phyloP scores from a whole-genome alignment of 2,888 invertebrate genomes.

The Cephus pygmeus region DNA sequence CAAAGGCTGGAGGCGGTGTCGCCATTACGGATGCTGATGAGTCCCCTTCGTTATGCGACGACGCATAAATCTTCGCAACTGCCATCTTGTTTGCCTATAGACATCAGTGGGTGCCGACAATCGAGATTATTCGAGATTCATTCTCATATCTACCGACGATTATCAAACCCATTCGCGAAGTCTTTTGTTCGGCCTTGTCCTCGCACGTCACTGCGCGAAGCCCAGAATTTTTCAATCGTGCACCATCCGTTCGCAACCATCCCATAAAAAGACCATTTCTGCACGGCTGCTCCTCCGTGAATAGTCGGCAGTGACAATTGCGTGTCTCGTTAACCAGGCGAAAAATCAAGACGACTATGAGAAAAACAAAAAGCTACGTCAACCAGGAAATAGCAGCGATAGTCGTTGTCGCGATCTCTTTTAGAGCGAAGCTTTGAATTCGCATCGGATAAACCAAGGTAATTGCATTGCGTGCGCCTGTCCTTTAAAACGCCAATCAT shows the following conservation, averaged over 20 bases:
- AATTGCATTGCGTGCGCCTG: conserved; percentile 65
- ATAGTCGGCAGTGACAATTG: not conserved
- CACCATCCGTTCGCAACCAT: not conserved
- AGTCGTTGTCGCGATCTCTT: not conserved
- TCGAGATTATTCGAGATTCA: not conserved
- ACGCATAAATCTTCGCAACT: conserved; percentile 46
- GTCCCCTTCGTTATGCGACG: conserved; percentile 48
- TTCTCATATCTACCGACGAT: not conserved
- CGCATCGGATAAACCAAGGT: conserved; percentile 48
- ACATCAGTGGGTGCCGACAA: not conserved
- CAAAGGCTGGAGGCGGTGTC: conserved; percentile 39
- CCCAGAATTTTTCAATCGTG: not conserved
- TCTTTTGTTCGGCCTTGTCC: not conserved
- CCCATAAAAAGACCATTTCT: not conserved
- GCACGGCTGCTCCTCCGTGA: not conserved
- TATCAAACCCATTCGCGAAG: not conserved
- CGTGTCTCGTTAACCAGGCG: not conserved
- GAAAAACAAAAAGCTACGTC: not conserved
- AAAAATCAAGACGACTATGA: not conserved
- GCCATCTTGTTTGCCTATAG: conserved; percentile 7
- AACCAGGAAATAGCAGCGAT: not conserved
- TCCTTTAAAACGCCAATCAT: conserved; percentile 65
- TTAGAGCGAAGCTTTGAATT: not conserved
- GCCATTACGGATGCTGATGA: conserved; percentile 50
- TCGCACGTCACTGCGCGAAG: not conserved